Evolutionary conservation across 2,888 invertebrate genomes (phyloP), one percentile per base, ranked within the genome.

Genomic region (Auanema sp.): DNA sequence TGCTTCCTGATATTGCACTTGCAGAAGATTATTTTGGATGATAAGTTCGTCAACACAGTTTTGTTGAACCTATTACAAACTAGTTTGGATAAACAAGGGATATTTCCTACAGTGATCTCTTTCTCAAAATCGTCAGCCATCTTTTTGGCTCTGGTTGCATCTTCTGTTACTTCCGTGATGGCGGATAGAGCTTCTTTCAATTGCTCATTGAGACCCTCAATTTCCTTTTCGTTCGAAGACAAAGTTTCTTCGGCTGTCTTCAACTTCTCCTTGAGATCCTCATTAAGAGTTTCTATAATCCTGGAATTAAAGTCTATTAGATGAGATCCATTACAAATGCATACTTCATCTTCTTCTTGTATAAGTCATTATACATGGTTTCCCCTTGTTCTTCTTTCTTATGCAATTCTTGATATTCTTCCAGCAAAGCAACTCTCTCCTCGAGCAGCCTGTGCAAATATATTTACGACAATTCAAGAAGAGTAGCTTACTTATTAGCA

Each of bases 31-130:
- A 18, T 71, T 69, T 59, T 75, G 75, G 8, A 66, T 62, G 16
- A 72, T 69, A 66, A 75, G 65, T 49, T 75, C 75, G 21, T 75
- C 75, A 8, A 75, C 68, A 54, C 72, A 75, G 41, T 53, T 65
- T 40, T 75, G 71, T 3, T 58, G 58, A 25, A 62, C 42, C 54
- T 60, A 16, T 16, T 12, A 40, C 14, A 6, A 33, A 33, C 12
- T 16, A 10, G 10, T 10, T 56, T 56, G 2, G 2, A 4, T 12
- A 2, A 18, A 18, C 16, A 23, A 56, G 3, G 4, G n/a, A 4
- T 14, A 8, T 40, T 21, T 4, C 68, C 60, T 6, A 65, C 59
- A n/a, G 60, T 61, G 21, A 72, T 60, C 51, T 74, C 71, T 58
- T 65, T 51, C 43, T 70, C 67, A 43, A 72, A 60, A 18, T 62